phyloP scores from a whole-genome alignment of 1,140 invertebrate genomes.

The Drosophila grimshawi region DNA sequence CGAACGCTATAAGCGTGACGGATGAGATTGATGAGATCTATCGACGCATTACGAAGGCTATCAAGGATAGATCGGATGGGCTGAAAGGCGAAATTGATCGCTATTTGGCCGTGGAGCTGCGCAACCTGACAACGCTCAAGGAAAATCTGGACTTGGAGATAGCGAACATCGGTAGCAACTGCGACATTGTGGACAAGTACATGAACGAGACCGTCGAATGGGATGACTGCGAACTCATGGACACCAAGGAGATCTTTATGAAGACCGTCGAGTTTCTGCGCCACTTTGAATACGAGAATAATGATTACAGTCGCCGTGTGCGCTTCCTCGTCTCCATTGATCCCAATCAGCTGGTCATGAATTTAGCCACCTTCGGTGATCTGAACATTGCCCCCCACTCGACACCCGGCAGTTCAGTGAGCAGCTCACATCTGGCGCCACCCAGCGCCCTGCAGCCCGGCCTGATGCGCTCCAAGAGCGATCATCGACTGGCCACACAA shows the following conservation, averaged over 20 bases:
- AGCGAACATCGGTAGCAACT: slow-evolving; percentile 96
- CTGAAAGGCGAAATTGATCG: slow-evolving; percentile 95
- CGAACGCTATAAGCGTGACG: slow-evolving; percentile 93
- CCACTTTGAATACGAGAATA: slow-evolving; percentile 96
- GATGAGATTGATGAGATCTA: slow-evolving; percentile 97
- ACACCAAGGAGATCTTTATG: slow-evolving; percentile 97
- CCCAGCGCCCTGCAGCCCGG: slow-evolving; percentile 87
- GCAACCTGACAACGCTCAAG: slow-evolving; percentile 93
- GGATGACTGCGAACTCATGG: slow-evolving; percentile 95
- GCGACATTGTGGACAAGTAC: slow-evolving; percentile 97
- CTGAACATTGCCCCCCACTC: slow-evolving; percentile 89
- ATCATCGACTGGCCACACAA: slow-evolving; percentile 95
- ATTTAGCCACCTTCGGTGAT: slow-evolving; percentile 94
- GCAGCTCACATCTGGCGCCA: slow-evolving; percentile 86
- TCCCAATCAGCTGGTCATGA: slow-evolving; percentile 94
- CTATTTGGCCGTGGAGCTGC: slow-evolving; percentile 93
- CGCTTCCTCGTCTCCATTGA: slow-evolving; percentile 94
- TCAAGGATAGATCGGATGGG: slow-evolving; percentile 96
- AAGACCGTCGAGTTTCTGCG: slow-evolving; percentile 97
- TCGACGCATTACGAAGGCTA: slow-evolving; percentile 93
- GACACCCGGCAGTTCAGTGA: slow-evolving; percentile 84
- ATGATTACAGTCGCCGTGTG: slow-evolving; percentile 93
- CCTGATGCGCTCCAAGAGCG: slow-evolving; percentile 96
- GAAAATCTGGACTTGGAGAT: slow-evolving; percentile 97
- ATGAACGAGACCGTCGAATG: slow-evolving; percentile 94